These are phyloP conservation scores for Augochlora pura DNA, from an alignment of 1,140 invertebrate species.

Conservation along the genomic window DNA sequence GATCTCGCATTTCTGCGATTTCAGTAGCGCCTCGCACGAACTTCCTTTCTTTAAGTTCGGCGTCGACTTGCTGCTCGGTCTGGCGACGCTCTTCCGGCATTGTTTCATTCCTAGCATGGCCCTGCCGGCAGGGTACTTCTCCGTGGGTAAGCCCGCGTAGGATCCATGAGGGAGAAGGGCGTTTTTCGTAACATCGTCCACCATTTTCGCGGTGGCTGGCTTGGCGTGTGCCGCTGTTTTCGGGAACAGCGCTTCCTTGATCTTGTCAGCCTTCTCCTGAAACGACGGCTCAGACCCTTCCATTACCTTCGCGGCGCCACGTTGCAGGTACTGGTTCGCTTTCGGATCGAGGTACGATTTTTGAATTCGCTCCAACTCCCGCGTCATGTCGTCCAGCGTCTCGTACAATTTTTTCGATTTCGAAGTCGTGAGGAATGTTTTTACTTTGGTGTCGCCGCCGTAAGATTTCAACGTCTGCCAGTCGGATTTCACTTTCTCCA, in stretches of 20 bases:
- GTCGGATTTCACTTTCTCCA: conserved; percentile 48
- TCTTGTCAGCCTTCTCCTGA: conserved; percentile 23
- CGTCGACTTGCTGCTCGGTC: neutral
- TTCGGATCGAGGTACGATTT: conserved; percentile 26
- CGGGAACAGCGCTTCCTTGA: conserved; percentile 31
- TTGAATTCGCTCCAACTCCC: conserved; percentile 49
- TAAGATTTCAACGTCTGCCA: conserved; percentile 48
- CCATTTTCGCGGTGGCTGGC: neutral
- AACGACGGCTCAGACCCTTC: neutral
- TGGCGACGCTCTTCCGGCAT: neutral
- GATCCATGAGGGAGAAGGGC: neutral
- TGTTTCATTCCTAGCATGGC: neutral
- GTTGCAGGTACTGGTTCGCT: conserved; percentile 36
- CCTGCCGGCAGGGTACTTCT: neutral
- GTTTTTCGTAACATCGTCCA: neutral
- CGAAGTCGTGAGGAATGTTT: neutral
- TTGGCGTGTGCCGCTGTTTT: neutral
- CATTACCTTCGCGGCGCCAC: conserved; percentile 15
- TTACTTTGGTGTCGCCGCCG: conserved; percentile 25
- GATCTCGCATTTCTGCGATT: conserved; percentile 1
- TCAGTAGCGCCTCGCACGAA: neutral
- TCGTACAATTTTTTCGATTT: conserved; percentile 53
- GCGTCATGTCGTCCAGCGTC: conserved; percentile 44
- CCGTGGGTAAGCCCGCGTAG: neutral
- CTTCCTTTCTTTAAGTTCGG: neutral